phyloP scores from a whole-genome alignment of 2,888 invertebrate genomes.

The Eucera pruinosa region DNA sequence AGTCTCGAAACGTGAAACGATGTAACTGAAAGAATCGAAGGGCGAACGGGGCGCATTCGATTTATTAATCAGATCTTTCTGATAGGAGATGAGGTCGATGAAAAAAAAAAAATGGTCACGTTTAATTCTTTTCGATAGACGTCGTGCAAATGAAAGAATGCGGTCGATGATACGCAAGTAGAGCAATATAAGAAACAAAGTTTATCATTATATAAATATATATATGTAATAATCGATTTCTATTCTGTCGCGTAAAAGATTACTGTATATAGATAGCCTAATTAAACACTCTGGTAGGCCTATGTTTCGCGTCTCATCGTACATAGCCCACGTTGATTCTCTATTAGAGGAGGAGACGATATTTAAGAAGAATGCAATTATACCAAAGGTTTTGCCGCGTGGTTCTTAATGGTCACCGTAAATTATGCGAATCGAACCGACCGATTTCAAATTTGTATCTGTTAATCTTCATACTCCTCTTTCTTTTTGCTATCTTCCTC shows the following conservation, averaged over 20 bases:
- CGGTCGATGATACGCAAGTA: constrained; percentile 33
- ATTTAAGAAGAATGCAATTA: constrained; percentile 73
- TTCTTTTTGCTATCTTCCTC: not conserved
- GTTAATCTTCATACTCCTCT: constrained; percentile 25
- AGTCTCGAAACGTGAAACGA: constrained; percentile 33
- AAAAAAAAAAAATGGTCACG: not conserved
- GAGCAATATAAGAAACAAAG: constrained; percentile 62
- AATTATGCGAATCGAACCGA: constrained; percentile 43
- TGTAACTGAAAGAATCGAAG: no score
- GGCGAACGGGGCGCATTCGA: no score
- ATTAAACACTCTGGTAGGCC: constrained; percentile 47
- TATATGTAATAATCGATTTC: constrained; percentile 67
- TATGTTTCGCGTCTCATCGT: constrained; percentile 38
- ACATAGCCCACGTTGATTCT: constrained; percentile 50
- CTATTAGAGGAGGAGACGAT: constrained; percentile 53
- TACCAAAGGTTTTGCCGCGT: constrained; percentile 72
- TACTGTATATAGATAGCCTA: constrained; percentile 73
- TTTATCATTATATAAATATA: constrained; percentile 46
- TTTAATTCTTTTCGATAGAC: not conserved
- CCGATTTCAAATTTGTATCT: constrained; percentile 59
- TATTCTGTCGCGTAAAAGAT: constrained; percentile 68
- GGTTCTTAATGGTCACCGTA: constrained; percentile 4
- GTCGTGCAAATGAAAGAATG: constrained; percentile 5
- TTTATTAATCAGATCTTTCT: no score
- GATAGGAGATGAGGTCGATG: no score